A percentile compares a stretch with the other conserved stretches of the same genome.
These are phyloP conservation scores for Gandaritis pyraliata DNA, from an alignment of 2,888 invertebrate genomes.

Conservation along the genomic window DNA sequence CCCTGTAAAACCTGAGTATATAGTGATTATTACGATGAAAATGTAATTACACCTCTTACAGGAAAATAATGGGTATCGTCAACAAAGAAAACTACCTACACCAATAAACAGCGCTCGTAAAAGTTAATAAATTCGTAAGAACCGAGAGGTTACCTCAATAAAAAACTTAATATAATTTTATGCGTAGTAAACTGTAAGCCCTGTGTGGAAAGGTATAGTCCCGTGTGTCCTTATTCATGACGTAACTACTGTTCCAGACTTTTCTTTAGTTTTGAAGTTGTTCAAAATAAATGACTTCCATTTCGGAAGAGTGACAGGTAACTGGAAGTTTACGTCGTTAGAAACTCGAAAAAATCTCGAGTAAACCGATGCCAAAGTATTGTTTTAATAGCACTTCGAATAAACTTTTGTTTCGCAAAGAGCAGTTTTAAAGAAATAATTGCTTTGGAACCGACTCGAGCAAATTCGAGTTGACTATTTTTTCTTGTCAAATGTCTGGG, in stretches of 20 bases:
- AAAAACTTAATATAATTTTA: conserved; percentile 46
- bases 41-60: conserved; percentile 2
- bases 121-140: conserved; percentile 45
- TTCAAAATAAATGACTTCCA: conserved; percentile 72
- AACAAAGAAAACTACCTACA: conserved; percentile 38
- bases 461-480: conserved; percentile 34
- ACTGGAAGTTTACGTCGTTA: conserved; percentile 62
- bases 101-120: conserved; percentile 42
- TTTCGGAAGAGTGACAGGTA: conserved; percentile 67
- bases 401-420: conserved; percentile 46
- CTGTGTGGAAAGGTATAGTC: conserved; percentile 37
- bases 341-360: conserved; percentile 57
- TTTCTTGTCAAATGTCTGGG: conserved; percentile 33
- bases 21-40: conserved; percentile 3
- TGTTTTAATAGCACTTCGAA: conserved; percentile 54
- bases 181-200: conserved; percentile 43
- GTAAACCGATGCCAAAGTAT: conserved; percentile 47
- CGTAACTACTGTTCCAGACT: conserved; percentile 65
- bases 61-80: conserved; percentile 26
- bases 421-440: conserved; percentile 47
- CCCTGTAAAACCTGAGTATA: not conserved
- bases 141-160: conserved; percentile 40
- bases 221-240: conserved; percentile 52
- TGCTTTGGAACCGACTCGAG: conserved; percentile 39
- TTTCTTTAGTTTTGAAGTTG: conserved; percentile 65